Evolutionary conservation across 2,797 vertebrate species (phyloP).

Genomic region (Discoglossus pictus): DNA sequence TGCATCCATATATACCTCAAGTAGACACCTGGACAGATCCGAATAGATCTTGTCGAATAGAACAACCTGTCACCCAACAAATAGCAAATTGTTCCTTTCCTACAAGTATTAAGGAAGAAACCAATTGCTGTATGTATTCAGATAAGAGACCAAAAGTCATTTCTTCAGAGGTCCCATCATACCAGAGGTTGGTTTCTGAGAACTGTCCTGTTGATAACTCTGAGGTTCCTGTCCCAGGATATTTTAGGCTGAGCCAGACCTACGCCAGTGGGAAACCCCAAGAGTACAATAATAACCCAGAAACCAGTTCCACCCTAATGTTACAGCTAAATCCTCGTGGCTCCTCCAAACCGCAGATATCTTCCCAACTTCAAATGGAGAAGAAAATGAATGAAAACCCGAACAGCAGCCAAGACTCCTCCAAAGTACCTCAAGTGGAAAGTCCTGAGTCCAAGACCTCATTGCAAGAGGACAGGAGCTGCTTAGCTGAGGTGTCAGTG

Average conservation of each 20-base stretch:
- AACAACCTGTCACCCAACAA: constrained; percentile 90
- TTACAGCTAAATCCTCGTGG: constrained; percentile 89
- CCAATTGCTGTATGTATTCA: constrained; percentile 99
- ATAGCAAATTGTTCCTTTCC: constrained; percentile 94
- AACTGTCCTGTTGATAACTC: constrained; percentile 89
- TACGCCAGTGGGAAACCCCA: constrained; percentile 92
- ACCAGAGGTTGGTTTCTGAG: constrained; percentile 87
- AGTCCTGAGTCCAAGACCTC: constrained; percentile 85
- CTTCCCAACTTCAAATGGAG: constrained; percentile 83
- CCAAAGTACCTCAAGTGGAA: constrained; percentile 80
- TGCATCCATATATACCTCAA: constrained; percentile 98
- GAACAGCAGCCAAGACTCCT: constrained; percentile 76
- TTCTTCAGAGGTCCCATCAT: constrained; percentile 86
- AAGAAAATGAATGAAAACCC: constrained; percentile 83
- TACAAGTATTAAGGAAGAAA: constrained; percentile 98
- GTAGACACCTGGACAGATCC: constrained; percentile 97
- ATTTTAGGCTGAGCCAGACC: constrained; percentile 98
- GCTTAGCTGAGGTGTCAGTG: constrained; percentile 83
- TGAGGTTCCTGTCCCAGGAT: constrained; percentile 96
- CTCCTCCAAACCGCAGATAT: constrained; percentile 86
- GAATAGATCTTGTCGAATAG: constrained; percentile 91
- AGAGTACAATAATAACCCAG: constrained; percentile 87
- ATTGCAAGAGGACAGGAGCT: constrained; percentile 82
- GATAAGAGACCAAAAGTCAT: constrained; percentile 95
- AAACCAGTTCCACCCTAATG: constrained; percentile 88